Evolutionary conservation across 2,888 invertebrate species (phyloP).

Genomic region (Xiphydria camelus): DNA sequence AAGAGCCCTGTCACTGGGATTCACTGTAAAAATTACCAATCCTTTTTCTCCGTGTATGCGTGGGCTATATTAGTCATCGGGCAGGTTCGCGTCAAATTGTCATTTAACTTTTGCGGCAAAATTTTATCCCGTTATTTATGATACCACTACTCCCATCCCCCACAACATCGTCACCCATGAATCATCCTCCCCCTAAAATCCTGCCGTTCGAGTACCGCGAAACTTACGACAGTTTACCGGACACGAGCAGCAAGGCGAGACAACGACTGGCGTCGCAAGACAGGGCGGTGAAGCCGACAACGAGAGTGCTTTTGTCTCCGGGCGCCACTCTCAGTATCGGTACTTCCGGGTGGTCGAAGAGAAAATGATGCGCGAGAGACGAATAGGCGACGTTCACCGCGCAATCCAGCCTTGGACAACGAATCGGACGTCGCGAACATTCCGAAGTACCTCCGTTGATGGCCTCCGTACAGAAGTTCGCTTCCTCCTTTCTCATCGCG

Average conservation of each 20-base stretch:
- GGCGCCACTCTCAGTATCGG: slow-evolving; percentile 52
- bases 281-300: slow-evolving; percentile 44
- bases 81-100: too few species aligned
- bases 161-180: too few species aligned
- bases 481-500: background rate
- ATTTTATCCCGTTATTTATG: too few species aligned
- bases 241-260: slow-evolving; percentile 49
- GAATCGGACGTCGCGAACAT: slow-evolving; percentile 55
- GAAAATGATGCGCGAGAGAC: slow-evolving; percentile 61
- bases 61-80: too few species aligned
- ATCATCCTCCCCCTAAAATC: too few species aligned
- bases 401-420: slow-evolving; percentile 62
- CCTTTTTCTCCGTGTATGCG: too few species aligned
- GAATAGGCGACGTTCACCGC: slow-evolving; percentile 61
- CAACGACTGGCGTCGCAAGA: slow-evolving; percentile 46
- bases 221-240: slow-evolving; percentile 52
- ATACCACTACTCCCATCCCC: too few species aligned
- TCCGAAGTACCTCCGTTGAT: slow-evolving; percentile 22
- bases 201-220: too few species aligned
- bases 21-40: too few species aligned
- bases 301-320: slow-evolving; percentile 45
- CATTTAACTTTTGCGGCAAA: too few species aligned
- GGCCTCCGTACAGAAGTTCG: background rate
- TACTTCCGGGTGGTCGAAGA: slow-evolving; percentile 63
- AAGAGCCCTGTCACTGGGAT: too few species aligned